Evolutionary conservation across 2,888 invertebrate genomes (phyloP).

Genomic region (Andrena chrysosceles): DNA sequence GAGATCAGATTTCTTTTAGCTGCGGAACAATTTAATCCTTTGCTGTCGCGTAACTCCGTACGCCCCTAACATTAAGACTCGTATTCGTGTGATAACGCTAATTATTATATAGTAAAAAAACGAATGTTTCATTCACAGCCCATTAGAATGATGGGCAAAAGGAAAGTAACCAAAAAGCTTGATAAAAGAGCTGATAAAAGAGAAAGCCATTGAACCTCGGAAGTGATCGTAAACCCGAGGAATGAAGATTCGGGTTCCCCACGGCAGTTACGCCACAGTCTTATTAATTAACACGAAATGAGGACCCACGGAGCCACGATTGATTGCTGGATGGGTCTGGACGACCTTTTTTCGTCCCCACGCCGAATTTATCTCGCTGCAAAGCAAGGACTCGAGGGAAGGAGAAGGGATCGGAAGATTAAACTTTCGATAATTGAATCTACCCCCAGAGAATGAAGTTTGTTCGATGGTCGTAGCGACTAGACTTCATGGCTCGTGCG

Average conservation of each 20-base stretch:
- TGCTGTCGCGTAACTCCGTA: no score
- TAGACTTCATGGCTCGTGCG: slow-evolving; percentile 16
- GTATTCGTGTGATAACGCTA: no score
- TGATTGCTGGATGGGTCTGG: slow-evolving; percentile 30
- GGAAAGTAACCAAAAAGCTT: slow-evolving; percentile 23
- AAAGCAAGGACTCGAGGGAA: neutral
- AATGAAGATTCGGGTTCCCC: slow-evolving; percentile 27
- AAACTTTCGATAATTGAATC: slow-evolving; percentile 47
- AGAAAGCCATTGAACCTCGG: slow-evolving; percentile 40
- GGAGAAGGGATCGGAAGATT: slow-evolving; percentile 8
- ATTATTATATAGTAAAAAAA: no score
- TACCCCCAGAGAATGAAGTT: slow-evolving; percentile 13
- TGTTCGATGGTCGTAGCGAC: slow-evolving; percentile 8
- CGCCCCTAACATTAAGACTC: no score
- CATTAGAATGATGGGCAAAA: no score
- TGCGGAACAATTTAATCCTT: no score
- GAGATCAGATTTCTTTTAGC: no score
- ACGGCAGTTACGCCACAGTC: slow-evolving; percentile 17
- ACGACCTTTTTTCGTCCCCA: slow-evolving; percentile 3
- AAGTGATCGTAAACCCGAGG: slow-evolving; percentile 31
- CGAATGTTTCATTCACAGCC: no score
- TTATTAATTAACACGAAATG: slow-evolving; percentile 38
- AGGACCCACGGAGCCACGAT: slow-evolving; percentile 21
- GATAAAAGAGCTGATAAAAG: slow-evolving; percentile 40
- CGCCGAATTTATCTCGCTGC: slow-evolving; percentile 6